A percentile compares a stretch with the other conserved stretches of the same genome.
Evolutionary conservation across 2,888 invertebrate genomes (phyloP).

Genomic region (Melanchra persicariae): DNA sequence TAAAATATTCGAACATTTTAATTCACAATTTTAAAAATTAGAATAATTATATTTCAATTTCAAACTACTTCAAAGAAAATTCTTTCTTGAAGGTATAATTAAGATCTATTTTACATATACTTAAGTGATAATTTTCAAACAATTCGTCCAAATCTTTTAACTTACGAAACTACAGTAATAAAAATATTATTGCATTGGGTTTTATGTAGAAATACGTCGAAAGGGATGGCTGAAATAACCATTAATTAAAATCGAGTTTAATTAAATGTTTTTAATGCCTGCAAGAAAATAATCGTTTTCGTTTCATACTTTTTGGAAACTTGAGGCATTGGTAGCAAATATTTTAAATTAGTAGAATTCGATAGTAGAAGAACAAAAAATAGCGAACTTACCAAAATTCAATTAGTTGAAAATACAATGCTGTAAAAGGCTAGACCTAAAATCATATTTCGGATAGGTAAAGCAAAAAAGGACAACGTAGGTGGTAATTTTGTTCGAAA

Average conservation of each 20-base stretch:
- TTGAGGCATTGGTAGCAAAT: not conserved
- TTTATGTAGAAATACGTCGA: slow-evolving; percentile 41
- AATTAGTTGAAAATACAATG: not conserved
- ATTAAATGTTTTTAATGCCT: not conserved
- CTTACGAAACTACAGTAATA: slow-evolving; percentile 36
- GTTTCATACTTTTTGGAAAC: not conserved
- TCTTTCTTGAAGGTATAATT: slow-evolving; percentile 30
- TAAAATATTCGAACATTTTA: not conserved
- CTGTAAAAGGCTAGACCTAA: not conserved
- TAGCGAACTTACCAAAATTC: not conserved
- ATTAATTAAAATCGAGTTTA: not conserved
- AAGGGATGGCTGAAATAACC: not conserved
- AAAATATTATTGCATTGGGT: slow-evolving; percentile 47
- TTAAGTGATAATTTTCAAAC: slow-evolving; percentile 30
- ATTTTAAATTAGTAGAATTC: not conserved
- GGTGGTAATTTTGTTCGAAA: not conserved
- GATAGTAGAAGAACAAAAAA: not conserved
- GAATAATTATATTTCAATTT: slow-evolving; percentile 20
- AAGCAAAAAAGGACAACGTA: not conserved
- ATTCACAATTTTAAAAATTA: not conserved
- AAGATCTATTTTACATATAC: slow-evolving; percentile 18
- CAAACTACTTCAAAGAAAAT: slow-evolving; percentile 21
- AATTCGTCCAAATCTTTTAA: slow-evolving; percentile 22
- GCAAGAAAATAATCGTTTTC: not conserved
- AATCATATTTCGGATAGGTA: no score